Base-by-base conservation (phyloP, 2,888 invertebrate genomes). In the Plemyria rubiginata region DNA sequence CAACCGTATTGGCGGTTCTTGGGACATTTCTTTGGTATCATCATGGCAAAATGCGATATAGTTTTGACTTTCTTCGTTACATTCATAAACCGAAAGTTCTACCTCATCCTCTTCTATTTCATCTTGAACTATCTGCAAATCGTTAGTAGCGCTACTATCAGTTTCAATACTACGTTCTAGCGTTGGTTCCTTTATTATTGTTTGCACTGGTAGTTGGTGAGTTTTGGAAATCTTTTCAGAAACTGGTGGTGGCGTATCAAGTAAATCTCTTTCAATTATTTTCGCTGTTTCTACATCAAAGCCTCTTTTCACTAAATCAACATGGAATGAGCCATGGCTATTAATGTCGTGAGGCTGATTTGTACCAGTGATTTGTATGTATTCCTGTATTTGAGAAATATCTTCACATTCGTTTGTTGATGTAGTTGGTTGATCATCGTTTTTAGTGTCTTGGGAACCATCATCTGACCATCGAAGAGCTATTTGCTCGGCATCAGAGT, bases 211-310 rank as follows among this genome's bases (percentile, higher is more conserved):
- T 40, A 48, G 50, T 49, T 58, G 54, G 8, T 68, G 50, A 8
- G 51, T 52, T 50, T 62, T 67, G 40, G 70, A 66, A 50, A 74
- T 46, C 0, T 51, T 36, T 48, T 62, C 60, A 32, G 62, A 76
- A 16, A 62, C 54, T 50, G 70, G 56, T 22, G 78, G 79, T 5
- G 87, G 80, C 2, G 83, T 74, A 71, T 87, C 89, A 5, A 90
- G 79, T 60, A 93, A 81, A 72, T 92, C 93, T 28, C 89, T 76
- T 75, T 93, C 93, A 29, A 93, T 89, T 59, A 78, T 91, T 81
- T 87, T 90, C 6, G 93, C 93, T 1, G 90, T 90, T 76, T 86
- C 88, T 3, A 79, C 71, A 76, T 93, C 93, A 74, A 92, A 92
- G 15, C 92, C 92, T 70, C 90, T 81, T 73, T 86, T 87, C 11